Base-by-base conservation (phyloP, 2,888 invertebrate species). In the Drosophila leonis region DNA sequence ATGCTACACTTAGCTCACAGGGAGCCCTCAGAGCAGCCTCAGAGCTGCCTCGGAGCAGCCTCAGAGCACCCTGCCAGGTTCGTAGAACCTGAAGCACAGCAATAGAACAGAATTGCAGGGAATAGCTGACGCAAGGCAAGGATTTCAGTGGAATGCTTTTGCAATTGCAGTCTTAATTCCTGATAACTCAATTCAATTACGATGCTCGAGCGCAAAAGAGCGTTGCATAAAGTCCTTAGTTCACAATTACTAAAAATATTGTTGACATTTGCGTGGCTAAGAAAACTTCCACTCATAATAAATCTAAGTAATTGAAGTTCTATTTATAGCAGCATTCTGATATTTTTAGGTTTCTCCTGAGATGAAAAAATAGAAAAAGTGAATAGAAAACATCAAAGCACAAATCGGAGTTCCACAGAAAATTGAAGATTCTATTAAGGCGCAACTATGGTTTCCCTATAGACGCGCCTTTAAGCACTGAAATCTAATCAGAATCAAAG, bases 401-500 rank as follows among this genome's bases (percentile, higher is more conserved):
- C 44, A 44, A 13, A 31, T 18, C 31, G 18, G 15, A 35, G 31
- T 51, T 51, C 33, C 51, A 20, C 10, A 8, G 35, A 52, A 35
- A 35, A 18, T 29, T 8, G n/a, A n/a, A 18, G 49, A 49, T 33
- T 31, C 33, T 49, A 33, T 54, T 39, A n/a, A 39, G 35, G n/a
- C 24, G 9, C 20, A 49, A 31, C 46, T 31, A 39, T 60, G 49
- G 27, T 29, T 56, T 56, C 49, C 46, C 54, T 27, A 37, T 13
- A 18, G 41, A 41, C 55, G 44, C 42, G 57, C n/a, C 48, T 55
- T 31, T 65, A 44, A 61, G 52, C n/a, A 46, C 48, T 35, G 15
- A 59, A 49, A 46, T 57, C 61, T 71, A 70, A 71, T 76, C 65
- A 64, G 65, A 77, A 66, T 64, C 54, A 71, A 71, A 77, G 27